Percentiles rank a stretch among this genome's conserved stretches.
phyloP scores from a whole-genome alignment of 2,797 vertebrate genomes.

The Cynopterus sphinx region DNA sequence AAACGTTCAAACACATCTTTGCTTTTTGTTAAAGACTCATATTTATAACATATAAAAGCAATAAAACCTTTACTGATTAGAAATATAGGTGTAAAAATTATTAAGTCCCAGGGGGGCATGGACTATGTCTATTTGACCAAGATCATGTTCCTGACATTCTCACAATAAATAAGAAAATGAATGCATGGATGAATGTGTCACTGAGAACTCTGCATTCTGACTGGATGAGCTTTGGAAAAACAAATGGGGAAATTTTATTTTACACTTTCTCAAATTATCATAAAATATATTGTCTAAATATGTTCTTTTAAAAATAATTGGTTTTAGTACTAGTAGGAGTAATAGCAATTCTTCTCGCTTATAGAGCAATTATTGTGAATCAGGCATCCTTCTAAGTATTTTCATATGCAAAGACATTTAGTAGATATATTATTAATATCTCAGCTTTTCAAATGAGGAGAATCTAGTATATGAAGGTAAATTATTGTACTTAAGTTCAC shows the following conservation, averaged over 20 bases:
- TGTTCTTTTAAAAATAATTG: neutral
- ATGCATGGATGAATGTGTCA: neutral
- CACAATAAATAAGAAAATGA: neutral
- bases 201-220: neutral
- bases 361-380: neutral
- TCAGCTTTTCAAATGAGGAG: neutral
- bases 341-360: neutral
- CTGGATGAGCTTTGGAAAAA: neutral
- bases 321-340: neutral
- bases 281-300: neutral
- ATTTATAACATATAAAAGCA: neutral
- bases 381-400: neutral
- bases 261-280: neutral
- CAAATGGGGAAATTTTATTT: neutral
- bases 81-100: neutral
- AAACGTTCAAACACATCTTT: neutral
- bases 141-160: neutral
- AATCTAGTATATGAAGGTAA: neutral
- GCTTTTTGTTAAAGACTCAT: neutral
- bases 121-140: neutral
- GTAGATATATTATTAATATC: neutral
- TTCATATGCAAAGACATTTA: neutral
- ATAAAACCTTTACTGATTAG: neutral
- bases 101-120: neutral
- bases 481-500: neutral